These are phyloP conservation scores for Epinephelus cyanopodus DNA, from an alignment of 2,113 vertebrate genomes.

Conservation along the genomic window DNA sequence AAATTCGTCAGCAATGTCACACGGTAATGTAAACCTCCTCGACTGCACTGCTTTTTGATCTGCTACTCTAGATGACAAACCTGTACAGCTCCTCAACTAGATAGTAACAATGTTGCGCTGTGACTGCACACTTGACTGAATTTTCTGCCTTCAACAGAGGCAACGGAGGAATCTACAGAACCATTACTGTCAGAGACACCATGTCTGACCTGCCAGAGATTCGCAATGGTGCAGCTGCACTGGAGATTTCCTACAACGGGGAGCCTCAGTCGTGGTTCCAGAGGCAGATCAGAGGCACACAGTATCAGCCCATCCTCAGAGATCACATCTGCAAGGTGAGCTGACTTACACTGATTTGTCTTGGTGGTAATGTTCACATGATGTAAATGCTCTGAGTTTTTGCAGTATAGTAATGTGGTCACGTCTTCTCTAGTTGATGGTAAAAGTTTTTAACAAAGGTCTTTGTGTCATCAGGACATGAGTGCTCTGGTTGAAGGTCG, in stretches of 20 bases:
- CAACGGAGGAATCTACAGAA: slow-evolving; percentile 92
- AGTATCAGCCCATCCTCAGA: slow-evolving; percentile 98
- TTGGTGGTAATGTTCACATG: background rate
- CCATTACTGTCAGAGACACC: slow-evolving; percentile 95
- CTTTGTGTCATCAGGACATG: slow-evolving; percentile 89
- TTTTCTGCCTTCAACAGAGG: slow-evolving; percentile 79
- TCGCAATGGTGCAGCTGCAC: slow-evolving; percentile 90
- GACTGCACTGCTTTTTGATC: background rate
- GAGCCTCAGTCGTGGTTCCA: slow-evolving; percentile 99
- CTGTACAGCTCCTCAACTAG: background rate
- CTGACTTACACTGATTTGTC: background rate
- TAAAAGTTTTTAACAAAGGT: background rate
- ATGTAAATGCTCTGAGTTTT: background rate
- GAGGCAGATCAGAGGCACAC: slow-evolving; percentile 93
- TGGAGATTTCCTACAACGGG: slow-evolving; percentile 96
- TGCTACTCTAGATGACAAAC: background rate
- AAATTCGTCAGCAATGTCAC: slow-evolving; percentile 95
- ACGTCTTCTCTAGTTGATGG: background rate
- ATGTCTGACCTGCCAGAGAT: slow-evolving; percentile 98
- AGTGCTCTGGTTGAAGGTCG: slow-evolving; percentile 94
- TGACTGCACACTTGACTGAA: background rate
- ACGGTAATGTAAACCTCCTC: slow-evolving; percentile 79
- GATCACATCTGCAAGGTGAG: slow-evolving; percentile 98
- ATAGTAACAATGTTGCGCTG: background rate
- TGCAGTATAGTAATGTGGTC: background rate